Base-by-base conservation (phyloP, 2,797 vertebrate species). In the Lithobates sylvaticus region DNA sequence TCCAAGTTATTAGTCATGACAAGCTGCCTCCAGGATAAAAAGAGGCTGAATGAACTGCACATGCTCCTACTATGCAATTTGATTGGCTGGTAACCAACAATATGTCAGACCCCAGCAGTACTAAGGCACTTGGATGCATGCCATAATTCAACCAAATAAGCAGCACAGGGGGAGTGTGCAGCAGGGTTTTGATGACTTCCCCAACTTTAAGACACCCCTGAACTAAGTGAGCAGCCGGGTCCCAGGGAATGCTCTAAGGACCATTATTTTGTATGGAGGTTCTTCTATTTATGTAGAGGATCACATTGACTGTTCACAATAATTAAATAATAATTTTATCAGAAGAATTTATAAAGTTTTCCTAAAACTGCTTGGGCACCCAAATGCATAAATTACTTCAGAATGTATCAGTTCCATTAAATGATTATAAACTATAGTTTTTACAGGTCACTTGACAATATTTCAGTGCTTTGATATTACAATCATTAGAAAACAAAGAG, bases 381-480 rank as follows among this genome's bases (percentile, higher is more conserved):
- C 29, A 71, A 39, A 81, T 58, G 50, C 23, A 44, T 44, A n/a
- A 10, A 65, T 42, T 75, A 74, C 58, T 78, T 74, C 27, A 47
- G 5, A 78, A 64, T 21, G 6, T 36, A 70, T 73, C 16, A 73
- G 73, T 75, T 71, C 58, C 54, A 58, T 68, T 65, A 75, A 67
- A 67, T 29, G 27, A 67, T 67, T 67, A 26, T 29, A 67, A 67
- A 78, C 34, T 13, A 78, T 73, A 83, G 64, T 78, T 75, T 67
- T 58, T 54, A 71, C 29, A 72, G 50, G 32, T 67, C 29, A 32
- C 21, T 26, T 64, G n/a, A 7, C 10, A 32, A 64, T 44, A 67
- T 47, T 91, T 95, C 93, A 92, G 92, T 91, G 92, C 94, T 89
- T 89, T 90, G 91, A 91, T 78, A 93, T 86, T 91, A 93, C 91